These are phyloP conservation scores for Trachelus iudaicus DNA, from an alignment of 2,888 invertebrate genomes.

Conservation along the genomic window DNA sequence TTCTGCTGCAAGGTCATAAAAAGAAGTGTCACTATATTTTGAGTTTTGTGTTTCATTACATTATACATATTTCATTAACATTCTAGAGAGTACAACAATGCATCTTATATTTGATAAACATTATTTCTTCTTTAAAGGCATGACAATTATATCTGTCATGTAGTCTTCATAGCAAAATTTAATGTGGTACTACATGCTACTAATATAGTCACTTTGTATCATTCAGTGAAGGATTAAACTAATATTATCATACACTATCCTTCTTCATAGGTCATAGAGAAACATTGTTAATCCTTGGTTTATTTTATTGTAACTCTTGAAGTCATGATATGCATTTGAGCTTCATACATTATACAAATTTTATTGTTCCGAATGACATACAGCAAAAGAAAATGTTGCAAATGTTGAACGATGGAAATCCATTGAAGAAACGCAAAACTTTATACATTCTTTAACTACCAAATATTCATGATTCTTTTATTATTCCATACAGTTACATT, in stretches of 20 bases:
- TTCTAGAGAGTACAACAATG: not conserved
- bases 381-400: too few relatives aligned
- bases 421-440: not conserved
- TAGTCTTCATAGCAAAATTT: not conserved
- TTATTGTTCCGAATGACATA: not conserved
- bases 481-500: not conserved
- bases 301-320: not conserved
- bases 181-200: not conserved
- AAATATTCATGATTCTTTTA: not conserved
- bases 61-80: not conserved
- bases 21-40: not conserved
- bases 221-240: not conserved
- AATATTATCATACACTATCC: not conserved
- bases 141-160: not conserved
- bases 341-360: not conserved
- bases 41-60: not conserved
- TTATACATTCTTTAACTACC: not conserved
- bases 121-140: not conserved
- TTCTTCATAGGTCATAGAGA: not conserved
- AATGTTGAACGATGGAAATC: not conserved
- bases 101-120: not conserved
- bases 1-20: not conserved
- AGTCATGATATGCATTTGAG: not conserved
- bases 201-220: not conserved
- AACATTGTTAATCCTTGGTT: not conserved